Base-by-base conservation (phyloP, 2,797 vertebrate species). In the Mus spretus region DNA sequence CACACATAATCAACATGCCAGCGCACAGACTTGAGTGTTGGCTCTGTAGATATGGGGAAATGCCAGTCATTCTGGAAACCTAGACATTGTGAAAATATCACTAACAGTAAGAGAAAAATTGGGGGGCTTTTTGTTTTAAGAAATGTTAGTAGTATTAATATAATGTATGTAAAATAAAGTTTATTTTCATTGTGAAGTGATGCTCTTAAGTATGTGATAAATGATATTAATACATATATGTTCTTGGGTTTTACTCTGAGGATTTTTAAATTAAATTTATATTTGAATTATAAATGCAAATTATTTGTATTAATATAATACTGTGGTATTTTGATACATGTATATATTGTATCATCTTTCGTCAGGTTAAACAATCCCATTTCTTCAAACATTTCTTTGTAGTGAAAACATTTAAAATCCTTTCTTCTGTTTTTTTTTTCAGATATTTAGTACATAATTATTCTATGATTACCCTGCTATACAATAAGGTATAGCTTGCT, bases 151-250 rank as follows among this genome's bases (percentile, higher is more conserved):
- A 93, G 11, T 85, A 84, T 82, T 94, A 78, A 85, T 92, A 82
- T 9, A 91, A 14, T 3, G 90, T 59, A 83, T 89, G 22, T 78
- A 63, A 93, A 94, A 90, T 85, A 95, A 92, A 96, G 44, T 67
- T 61, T 70, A 24, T 83, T 72, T 97, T 93, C 20, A 15, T 80
- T 89, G 34, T 92, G 72, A 89, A 83, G 22, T 90, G 24, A 53
- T 90, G 83, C 55, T 83, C 91, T 94, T 57, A 90, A 75, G 31
- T 95, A 78, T 92, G 34, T 15, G 26, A 82, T 93, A 63, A 92
- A 90, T 81, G 34, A 47, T 80, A 59, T 70, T 93, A 37, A 31
- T 22, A 86, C 86, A 77, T 34, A 14, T 55, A 88, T 8, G 20
- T 22, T 89, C 34, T 87, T 37, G 67, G 40, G n/a, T 79, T 93